phyloP scores from a whole-genome alignment of 2,113 vertebrate species.

The Symphodus melops region DNA sequence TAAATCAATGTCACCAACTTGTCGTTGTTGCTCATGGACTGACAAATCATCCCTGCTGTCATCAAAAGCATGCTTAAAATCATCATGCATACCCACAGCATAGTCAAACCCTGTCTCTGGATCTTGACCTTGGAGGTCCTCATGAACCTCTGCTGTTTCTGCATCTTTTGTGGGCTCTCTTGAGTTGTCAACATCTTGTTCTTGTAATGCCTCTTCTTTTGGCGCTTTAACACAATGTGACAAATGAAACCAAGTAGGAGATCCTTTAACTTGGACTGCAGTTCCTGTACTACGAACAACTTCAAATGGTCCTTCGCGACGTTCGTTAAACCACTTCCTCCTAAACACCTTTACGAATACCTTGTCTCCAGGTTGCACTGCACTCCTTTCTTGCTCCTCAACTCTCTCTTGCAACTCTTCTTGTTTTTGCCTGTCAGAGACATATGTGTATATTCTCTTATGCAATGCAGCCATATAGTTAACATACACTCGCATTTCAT shows the following conservation, averaged over 20 bases:
- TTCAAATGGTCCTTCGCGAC: too few species aligned
- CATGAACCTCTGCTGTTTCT: neutral
- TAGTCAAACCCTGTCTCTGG: neutral
- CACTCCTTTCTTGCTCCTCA: neutral
- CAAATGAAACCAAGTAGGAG: too few species aligned
- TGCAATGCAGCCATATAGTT: neutral
- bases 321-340: neutral
- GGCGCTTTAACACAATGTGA: neutral
- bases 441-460: too few species aligned
- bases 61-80: neutral
- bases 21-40: too few species aligned
- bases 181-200: too few species aligned
- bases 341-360: constrained; percentile 14
- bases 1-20: neutral
- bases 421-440: neutral
- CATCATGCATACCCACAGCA: neutral
- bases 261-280: too few species aligned
- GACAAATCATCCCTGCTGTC: neutral
- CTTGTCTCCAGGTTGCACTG: constrained; percentile 20
- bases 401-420: neutral
- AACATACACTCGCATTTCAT: neutral
- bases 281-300: too few species aligned
- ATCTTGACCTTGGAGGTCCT: neutral
- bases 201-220: neutral
- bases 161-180: too few species aligned